Conservation (phyloP, 2,888 invertebrate species). For the Bombylius major region DNA sequence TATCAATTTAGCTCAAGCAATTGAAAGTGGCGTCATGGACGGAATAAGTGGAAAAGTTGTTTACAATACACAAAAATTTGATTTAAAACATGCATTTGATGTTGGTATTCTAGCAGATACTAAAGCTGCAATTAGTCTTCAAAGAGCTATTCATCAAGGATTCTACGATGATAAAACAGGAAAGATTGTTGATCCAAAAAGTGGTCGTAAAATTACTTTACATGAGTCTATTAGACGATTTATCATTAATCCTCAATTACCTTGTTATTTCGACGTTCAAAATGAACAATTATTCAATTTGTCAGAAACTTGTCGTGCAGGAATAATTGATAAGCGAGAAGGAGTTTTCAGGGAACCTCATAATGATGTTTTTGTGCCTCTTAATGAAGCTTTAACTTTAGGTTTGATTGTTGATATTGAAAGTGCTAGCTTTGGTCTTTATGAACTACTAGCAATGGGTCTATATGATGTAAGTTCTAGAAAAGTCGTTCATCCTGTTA, state of each 20-base stretch:
- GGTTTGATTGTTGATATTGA: constrained; percentile 79
- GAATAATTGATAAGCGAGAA: constrained; percentile 65
- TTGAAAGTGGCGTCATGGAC: constrained; percentile 61
- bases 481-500: constrained; percentile 63
- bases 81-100: constrained; percentile 64
- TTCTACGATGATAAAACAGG: constrained; percentile 69
- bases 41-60: constrained; percentile 52
- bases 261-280: constrained; percentile 68
- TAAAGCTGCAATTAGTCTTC: constrained; percentile 68
- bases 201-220: constrained; percentile 63
- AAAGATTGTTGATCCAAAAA: constrained; percentile 69
- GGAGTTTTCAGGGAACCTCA: constrained; percentile 66
- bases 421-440: constrained; percentile 66
- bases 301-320: constrained; percentile 66
- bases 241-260: constrained; percentile 64
- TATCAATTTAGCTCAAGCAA: constrained; percentile 64
- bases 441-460: constrained; percentile 66
- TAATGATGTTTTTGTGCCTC: constrained; percentile 49
- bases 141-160: constrained; percentile 75
- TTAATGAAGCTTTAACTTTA: constrained; percentile 61
- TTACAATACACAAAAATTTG: constrained; percentile 51
- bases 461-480: constrained; percentile 56
- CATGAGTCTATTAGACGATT: constrained; percentile 74
- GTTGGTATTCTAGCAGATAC: constrained; percentile 68
- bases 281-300: constrained; percentile 58